Evolutionary conservation across 2,113 vertebrate species (phyloP), one percentile per base, ranked within the genome.

Genomic region (Myrmecobius fasciatus): DNA sequence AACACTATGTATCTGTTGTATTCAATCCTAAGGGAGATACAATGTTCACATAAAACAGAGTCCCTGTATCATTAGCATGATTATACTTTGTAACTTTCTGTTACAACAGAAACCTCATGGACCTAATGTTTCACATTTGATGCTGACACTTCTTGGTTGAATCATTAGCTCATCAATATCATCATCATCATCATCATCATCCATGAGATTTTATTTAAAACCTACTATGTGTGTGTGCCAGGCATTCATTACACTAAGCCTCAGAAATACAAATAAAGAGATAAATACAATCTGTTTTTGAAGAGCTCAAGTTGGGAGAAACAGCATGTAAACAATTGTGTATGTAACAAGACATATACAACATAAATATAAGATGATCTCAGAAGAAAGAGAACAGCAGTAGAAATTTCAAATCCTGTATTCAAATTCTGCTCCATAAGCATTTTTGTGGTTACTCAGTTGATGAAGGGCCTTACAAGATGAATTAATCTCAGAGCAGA

Each of bases 401-500:
- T 83, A 17, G 17, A 3, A 75, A 17, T 83, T 83, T 83, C 60
- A 36, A 60, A 60, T 60, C 26, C 99, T 99, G 98, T 99, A 99
- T 97, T 99, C 99, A 97, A 99, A 99, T 96, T 98, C 99, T 31
- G 99, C 99, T 95, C 99, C 99, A 14, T 99, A 98, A 11, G 98
- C 97, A 53, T 98, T 98, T 96, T 96, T 96, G 67, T 97, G 98
- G 98, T 99, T 99, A 97, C 99, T 99, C 89, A 99, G 98, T 97
- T 98, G 99, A 98, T 99, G 99, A 95, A 99, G 99, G 43, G 98
- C 99, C 98, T 99, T 99, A 54, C 99, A 99, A 96, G 99, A 99
- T 88, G 99, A 98, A 96, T 97, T 99, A 48, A 99, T 99, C 95
- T 99, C 99, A 89, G 99, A 99, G 97, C 99, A 99, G 98, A 99